These are phyloP conservation scores for Drosophila tsacasi DNA, from an alignment of 1,140 invertebrate genomes.

Conservation along the genomic window DNA sequence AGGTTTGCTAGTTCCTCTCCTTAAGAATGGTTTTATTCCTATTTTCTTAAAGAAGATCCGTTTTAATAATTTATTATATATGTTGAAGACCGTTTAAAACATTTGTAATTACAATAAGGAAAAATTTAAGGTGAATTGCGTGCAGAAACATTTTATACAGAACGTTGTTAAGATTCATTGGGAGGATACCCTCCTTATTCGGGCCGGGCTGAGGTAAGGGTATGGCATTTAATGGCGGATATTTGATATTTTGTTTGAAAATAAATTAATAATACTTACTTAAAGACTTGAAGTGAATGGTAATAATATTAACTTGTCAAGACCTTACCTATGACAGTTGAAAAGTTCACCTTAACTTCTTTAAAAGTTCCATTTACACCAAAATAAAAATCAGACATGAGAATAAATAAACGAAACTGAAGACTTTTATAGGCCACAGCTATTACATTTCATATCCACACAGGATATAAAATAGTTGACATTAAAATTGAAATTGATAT, in stretches of 20 bases:
- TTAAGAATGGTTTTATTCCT: background rate
- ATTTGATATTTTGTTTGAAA: too few species aligned
- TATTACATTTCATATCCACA: slow-evolving; percentile 1
- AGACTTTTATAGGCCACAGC: background rate
- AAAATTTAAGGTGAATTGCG: too few species aligned
- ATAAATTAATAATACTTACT: too few species aligned
- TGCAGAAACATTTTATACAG: too few species aligned
- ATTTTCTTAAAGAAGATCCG: background rate
- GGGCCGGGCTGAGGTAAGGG: too few species aligned
- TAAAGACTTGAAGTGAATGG: background rate
- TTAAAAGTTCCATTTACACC: too few species aligned
- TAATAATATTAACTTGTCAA: background rate
- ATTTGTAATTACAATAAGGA: too few species aligned
- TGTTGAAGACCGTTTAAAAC: background rate
- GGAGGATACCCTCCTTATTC: too few species aligned
- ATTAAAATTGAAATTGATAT: slow-evolving; percentile 21
- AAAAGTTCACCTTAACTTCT: background rate
- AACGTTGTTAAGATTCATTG: too few species aligned
- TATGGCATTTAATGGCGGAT: too few species aligned
- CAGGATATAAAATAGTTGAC: slow-evolving; percentile 9
- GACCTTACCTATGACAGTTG: background rate
- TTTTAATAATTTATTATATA: too few species aligned
- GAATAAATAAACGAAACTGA: background rate
- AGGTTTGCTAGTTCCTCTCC: background rate
- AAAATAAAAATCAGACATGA: background rate